Evolutionary conservation across 2,888 invertebrate species (phyloP).

Genomic region (Ichneumoninae sp.): DNA sequence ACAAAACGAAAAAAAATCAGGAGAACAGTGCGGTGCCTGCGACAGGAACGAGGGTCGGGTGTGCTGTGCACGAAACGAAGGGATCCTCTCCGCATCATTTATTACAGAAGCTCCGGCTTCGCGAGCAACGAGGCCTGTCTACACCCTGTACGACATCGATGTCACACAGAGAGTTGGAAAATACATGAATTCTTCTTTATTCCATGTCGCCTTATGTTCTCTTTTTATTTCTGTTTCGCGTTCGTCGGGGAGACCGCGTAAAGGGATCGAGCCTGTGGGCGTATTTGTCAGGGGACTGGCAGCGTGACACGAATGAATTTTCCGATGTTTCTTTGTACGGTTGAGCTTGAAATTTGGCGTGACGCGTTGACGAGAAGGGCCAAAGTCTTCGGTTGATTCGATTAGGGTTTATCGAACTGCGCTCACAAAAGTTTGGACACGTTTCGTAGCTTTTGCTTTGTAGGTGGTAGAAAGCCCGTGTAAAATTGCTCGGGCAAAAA

Average conservation of each 20-base stretch:
- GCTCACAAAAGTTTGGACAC: background rate
- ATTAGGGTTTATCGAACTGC: background rate
- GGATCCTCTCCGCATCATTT: conserved; percentile 52
- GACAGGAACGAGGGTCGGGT: conserved; percentile 36
- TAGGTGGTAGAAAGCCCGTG: background rate
- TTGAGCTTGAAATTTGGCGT: background rate
- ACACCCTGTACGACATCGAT: conserved; percentile 55
- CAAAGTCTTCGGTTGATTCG: background rate
- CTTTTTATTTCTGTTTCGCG: background rate
- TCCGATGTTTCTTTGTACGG: background rate
- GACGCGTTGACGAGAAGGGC: background rate
- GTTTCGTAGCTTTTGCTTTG: background rate
- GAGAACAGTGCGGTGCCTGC: conserved; percentile 20
- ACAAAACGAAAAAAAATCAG: conserved; percentile 4
- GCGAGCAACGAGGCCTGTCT: conserved; percentile 40
- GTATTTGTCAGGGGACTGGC: background rate
- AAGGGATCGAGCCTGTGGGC: background rate
- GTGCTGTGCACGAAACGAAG: conserved; percentile 33
- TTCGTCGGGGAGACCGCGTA: background rate
- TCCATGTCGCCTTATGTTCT: conserved; percentile 5
- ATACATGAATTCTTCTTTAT: conserved; percentile 28
- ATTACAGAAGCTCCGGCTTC: conserved; percentile 37
- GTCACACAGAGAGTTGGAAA: conserved; percentile 37
- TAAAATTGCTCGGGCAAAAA: background rate
- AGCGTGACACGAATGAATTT: background rate